Base-by-base conservation (phyloP, 2,888 invertebrate genomes). In the Tolmerus cingulatus region DNA sequence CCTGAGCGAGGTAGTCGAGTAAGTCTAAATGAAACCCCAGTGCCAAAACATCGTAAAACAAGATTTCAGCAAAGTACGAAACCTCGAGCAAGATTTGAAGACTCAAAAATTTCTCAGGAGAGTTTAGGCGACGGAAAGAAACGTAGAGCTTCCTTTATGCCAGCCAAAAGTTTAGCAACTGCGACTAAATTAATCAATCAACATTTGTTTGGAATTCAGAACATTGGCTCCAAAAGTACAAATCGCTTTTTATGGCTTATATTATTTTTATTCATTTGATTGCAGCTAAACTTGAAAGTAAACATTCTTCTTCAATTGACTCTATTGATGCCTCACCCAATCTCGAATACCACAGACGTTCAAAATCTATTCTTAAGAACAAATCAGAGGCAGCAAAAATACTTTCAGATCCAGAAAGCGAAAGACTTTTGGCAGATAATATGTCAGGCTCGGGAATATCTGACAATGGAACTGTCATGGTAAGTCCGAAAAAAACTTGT, bases 11-110 rank as follows among this genome's bases (percentile, higher is more conserved):
- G 92, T 88, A 92, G 93, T 91, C 91, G 91, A 87, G 94, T 95
- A 88, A 95, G 95, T 91, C 93, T 95, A 88, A 95, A 95, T 91
- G 96, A 95, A 90, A 93, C 95, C 84, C 94, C 94, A 89, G 92
- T 95, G 93, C 96, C 97, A 91, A 97, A 96, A 93, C 97, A 97
- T 93, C 95, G 97, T 91, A 97, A 97, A 93, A 96, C 97, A 89
- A 95, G 97, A 90, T 96, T 97, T 93, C 97, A 96, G 93, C 96
- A 97, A 94, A 91, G 93, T 91, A 87, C 51, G 19, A 92, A 92
- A 87, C 93, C 92, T 19, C 91, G 93, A 87, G 92, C 93, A 55
- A 91, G 93, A 88, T 93, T 93, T 90, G 94, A 94, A 88, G 93
- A 93, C 74, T 92, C 92, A 8, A 90, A 91, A 87, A 93, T 93